Conservation (phyloP, 2,113 vertebrate genomes). For the Salminus brasiliensis region DNA sequence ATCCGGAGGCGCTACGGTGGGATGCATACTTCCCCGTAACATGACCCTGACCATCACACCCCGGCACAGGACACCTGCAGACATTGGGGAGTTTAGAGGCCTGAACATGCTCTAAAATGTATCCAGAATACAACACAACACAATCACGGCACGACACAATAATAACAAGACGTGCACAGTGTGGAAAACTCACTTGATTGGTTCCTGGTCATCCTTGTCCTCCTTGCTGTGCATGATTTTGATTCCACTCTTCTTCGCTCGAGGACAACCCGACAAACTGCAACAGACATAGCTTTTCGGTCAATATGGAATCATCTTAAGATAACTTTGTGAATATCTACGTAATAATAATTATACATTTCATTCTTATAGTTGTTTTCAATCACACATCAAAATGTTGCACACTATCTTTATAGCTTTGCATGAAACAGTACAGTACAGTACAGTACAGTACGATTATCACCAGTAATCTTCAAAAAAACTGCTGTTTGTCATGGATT, state of each 20-base stretch:
- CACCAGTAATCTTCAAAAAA: too few relatives aligned
- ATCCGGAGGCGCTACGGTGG: constrained; percentile 95
- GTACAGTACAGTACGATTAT: too few relatives aligned
- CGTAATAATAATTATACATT: too few relatives aligned
- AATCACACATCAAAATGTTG: too few relatives aligned
- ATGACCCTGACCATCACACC: constrained; percentile 96
- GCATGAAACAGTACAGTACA: too few relatives aligned
- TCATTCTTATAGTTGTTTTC: too few relatives aligned
- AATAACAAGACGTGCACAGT: too few relatives aligned
- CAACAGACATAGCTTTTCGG: constrained; percentile 9
- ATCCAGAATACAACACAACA: background rate
- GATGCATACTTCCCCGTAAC: constrained; percentile 98
- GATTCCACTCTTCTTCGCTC: constrained; percentile 96
- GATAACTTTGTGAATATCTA: too few relatives aligned
- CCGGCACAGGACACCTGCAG: constrained; percentile 94
- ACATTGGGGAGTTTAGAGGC: background rate
- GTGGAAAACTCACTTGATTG: constrained; percentile 85
- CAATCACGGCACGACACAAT: background rate
- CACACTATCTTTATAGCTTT: too few relatives aligned
- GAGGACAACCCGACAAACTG: constrained; percentile 94
- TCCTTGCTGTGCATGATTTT: constrained; percentile 98
- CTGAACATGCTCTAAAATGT: background rate
- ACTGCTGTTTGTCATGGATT: background rate
- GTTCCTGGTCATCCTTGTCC: constrained; percentile 97
- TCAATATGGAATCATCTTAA: too few relatives aligned